These are phyloP conservation scores for Cataglyphis livida DNA, from an alignment of 2,888 invertebrate species.

Conservation along the genomic window DNA sequence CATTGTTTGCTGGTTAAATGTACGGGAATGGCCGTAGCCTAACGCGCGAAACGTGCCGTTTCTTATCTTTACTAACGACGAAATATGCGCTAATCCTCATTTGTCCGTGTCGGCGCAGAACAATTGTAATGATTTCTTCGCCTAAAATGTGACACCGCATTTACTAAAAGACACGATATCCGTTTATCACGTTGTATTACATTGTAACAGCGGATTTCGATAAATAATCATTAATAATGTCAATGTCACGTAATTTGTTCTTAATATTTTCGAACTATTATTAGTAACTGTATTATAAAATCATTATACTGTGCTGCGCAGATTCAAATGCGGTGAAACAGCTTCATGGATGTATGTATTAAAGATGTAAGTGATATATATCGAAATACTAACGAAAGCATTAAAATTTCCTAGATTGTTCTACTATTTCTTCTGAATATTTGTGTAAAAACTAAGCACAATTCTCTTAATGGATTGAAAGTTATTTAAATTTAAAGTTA, in stretches of 20 bases:
- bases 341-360: too few relatives aligned
- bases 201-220: background rate
- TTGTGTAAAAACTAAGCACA: too few relatives aligned
- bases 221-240: constrained; percentile 21
- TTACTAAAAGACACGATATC: background rate
- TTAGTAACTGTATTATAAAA: constrained; percentile 3
- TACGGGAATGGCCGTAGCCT: constrained; percentile 52
- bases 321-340: background rate
- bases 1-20: constrained; percentile 57
- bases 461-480: too few relatives aligned
- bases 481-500: too few relatives aligned
- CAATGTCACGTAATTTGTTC: background rate
- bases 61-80: constrained; percentile 41
- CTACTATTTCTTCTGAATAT: too few relatives aligned
- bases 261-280: background rate
- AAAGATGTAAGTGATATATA: too few relatives aligned
- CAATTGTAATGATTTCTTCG: constrained; percentile 36
- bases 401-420: too few relatives aligned
- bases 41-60: constrained; percentile 42
- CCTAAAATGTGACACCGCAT: background rate
- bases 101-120: constrained; percentile 26
- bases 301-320: background rate
- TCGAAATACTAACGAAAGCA: too few relatives aligned
- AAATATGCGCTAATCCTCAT: constrained; percentile 45
- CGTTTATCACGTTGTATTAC: constrained; percentile 10